Conservation (phyloP, 2,888 invertebrate species). For the Rhingia rostrata region DNA sequence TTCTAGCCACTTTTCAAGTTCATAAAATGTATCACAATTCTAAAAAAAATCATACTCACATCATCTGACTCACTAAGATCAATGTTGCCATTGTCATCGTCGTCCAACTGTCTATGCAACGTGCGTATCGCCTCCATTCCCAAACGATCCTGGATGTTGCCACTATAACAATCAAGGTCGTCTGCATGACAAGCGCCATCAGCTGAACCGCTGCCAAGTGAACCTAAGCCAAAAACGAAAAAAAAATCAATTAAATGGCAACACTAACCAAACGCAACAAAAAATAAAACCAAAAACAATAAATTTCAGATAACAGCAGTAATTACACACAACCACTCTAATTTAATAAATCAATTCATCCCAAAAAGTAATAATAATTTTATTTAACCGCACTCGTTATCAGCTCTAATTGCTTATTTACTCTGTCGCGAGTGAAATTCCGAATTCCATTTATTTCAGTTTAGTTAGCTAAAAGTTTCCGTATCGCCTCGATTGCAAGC, state of each 20-base stretch:
- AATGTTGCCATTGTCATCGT: constrained; percentile 98
- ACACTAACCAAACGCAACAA: not conserved
- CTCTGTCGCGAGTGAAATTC: constrained; percentile 3
- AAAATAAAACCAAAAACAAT: constrained; percentile 19
- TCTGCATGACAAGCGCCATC: constrained; percentile 84
- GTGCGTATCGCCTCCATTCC: constrained; percentile 96
- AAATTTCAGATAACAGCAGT: constrained; percentile 27
- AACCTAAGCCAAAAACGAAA: constrained; percentile 75
- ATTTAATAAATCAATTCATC: constrained; percentile 40
- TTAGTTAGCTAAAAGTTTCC: constrained; percentile 3
- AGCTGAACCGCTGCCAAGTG: constrained; percentile 80
- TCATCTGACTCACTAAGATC: constrained; percentile 98
- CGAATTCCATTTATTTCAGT: not conserved
- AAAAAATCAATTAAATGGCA: constrained; percentile 16
- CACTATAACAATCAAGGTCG: constrained; percentile 89
- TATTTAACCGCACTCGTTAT: constrained; percentile 40
- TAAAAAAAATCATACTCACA: constrained; percentile 85
- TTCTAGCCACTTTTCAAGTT: constrained; percentile 30
- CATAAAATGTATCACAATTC: constrained; percentile 38
- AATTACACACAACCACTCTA: constrained; percentile 20
- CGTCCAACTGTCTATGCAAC: constrained; percentile 97
- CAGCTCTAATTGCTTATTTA: constrained; percentile 7
- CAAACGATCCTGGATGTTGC: constrained; percentile 89
- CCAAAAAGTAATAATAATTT: constrained; percentile 15
- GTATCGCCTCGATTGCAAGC: not conserved